Base-by-base conservation (phyloP, 2,113 vertebrate species). In the Phycodurus eques region DNA sequence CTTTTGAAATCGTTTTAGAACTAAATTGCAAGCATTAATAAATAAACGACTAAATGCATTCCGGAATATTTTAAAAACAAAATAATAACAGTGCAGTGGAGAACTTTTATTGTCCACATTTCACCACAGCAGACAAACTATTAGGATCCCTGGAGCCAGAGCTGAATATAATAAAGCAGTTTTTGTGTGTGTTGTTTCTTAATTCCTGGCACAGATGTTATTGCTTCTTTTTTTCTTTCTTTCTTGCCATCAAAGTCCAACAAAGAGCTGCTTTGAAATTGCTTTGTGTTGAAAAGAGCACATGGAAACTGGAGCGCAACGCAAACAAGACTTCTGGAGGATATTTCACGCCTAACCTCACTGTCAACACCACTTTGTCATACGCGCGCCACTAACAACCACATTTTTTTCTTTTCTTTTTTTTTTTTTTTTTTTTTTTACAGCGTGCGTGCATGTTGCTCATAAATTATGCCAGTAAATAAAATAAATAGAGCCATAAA, bases 291-390 rank as follows among this genome's bases (percentile, higher is more conserved):
- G n/a, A n/a, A 27, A 57, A 27, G n/a, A 57, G n/a, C 54, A 57
- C 20, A 57, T 57, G 54, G 54, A 57, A 57, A 53, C 51, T 53
- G 51, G 19, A 53, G 51, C 15, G 51, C 51, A 53, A 27, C n/a
- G n/a, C 54, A 57, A 57, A n/a, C 54, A 57, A 11, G 54, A 57
- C 54, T 57, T 57, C 54, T 57, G 54, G 54, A 57, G 54, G 54
- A 57, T n/a, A 57, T 57, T 57, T 57, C 54, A 57, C 54, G 54
- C 54, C n/a, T 57, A 57, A 57, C 54, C 54, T 57, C 54, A n/a
- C n/a, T 57, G 54, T 57, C 54, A 57, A 57, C 54, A 57, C n/a
- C 54, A 57, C 54, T 57, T 57, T 57, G 54, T 57, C 9, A 22
- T 57, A 22, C 9, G n/a, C 54, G 9, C 53, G n/a, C 20, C 53